A percentile compares a stretch with the other conserved stretches of the same genome.
Conservation (phyloP, 2,113 vertebrate genomes). For the Aix galericulata region DNA sequence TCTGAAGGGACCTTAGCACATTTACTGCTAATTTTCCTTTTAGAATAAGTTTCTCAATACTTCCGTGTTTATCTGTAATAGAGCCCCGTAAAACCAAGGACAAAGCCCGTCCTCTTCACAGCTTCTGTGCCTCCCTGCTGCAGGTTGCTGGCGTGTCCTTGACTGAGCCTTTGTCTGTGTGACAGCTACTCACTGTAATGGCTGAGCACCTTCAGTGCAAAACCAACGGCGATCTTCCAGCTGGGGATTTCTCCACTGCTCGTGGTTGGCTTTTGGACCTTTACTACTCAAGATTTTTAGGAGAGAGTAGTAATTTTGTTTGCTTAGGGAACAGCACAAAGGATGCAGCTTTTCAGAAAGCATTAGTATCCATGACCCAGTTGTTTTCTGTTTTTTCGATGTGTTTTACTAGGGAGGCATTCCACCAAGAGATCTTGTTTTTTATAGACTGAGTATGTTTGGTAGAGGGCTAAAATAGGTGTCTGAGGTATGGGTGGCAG, state of each 20-base stretch:
- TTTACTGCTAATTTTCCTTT: neutral
- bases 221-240: neutral
- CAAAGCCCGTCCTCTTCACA: neutral
- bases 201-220: neutral
- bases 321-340: neutral
- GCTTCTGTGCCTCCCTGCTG: neutral
- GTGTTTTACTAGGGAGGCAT: neutral
- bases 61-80: neutral
- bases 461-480: neutral
- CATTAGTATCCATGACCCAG: rapidly evolving
- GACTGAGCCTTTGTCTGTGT: neutral
- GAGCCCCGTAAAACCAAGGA: neutral
- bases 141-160: neutral
- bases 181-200: rapidly evolving
- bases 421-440: rapidly evolving
- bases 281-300: neutral
- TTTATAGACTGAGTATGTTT: neutral
- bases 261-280: rapidly evolving
- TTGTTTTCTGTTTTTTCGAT: neutral
- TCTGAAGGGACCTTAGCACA: neutral
- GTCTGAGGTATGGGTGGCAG: neutral
- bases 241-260: neutral
- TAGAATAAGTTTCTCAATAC: neutral
- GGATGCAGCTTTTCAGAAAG: neutral
- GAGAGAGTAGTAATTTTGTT: neutral